Evolutionary conservation across 2,113 vertebrate genomes (phyloP), one percentile per base, ranked within the genome.

Genomic region (Parus major): DNA sequence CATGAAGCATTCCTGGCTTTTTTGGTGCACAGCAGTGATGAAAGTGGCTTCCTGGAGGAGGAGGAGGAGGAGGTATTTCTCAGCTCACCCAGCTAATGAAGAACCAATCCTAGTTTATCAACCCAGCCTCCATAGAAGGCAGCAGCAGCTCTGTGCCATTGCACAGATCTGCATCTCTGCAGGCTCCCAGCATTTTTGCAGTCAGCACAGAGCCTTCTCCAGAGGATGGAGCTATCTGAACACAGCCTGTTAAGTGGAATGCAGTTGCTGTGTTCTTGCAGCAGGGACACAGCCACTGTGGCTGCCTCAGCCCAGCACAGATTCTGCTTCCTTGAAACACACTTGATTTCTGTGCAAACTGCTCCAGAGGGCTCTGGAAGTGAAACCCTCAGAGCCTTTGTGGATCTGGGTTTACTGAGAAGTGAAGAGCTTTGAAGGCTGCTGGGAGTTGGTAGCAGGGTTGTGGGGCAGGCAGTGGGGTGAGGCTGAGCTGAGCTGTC

Each of bases 1-100:
- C 1, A 0, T 7, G 10, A 69, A 86, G 46, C 46, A 33, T 39
- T 96, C 69, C 70, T 92, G 63, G n/a, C 29, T 17, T 8, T 69
- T 68, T 90, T 42, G 4, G n/a, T 22, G 39, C 47, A 42, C 42
- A 44, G 4, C 64, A 27, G 53, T 5, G 47, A 9, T 57, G 36
- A 7, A 81, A 60, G 44, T n/a, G 56, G 17, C 52, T 41, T 56
- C 53, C 82, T 68, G 57, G 14, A 73, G 70, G 77, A 73, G 70
- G 14, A 73, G 70, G 77, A 73, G 70, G 77, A 88, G 79, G 50
- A 88, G 73, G 31, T 35, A 13, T 75, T 91, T 77, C 86, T 81
- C 60, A 70, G 76, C 79, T 69, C 79, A 57, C 28, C 23, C 39
- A 57, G 29, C 60, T 86, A 10, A 41, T 9, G 41, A 36, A 56